Percentiles rank a stretch among this genome's conserved stretches.
Evolutionary conservation across 92 coral and sea anemone species (phyloP).

Genomic region (Pocillopora meandrina): DNA sequence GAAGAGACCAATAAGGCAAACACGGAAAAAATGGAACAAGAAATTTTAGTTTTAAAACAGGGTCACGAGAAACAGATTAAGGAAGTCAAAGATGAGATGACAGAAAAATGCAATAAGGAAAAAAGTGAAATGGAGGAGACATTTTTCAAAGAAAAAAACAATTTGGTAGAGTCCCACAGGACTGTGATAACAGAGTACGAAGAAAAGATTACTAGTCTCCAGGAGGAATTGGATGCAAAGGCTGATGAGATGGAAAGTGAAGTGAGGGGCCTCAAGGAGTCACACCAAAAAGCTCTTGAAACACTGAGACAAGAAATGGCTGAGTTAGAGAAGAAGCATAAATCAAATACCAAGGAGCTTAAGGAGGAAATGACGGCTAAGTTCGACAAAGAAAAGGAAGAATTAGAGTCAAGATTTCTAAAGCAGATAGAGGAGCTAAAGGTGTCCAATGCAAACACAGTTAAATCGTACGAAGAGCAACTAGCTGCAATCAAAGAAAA

Average conservation of each 20-base stretch:
- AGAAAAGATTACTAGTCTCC: conserved; percentile 26
- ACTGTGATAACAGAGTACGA: conserved; percentile 43
- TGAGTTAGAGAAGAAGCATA: conserved; percentile 22
- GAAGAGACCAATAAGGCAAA: conserved; percentile 51
- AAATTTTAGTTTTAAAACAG: conserved; percentile 45
- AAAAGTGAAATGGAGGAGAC: conserved; percentile 53
- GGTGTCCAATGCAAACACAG: conserved; percentile 3
- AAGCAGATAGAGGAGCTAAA: conserved; percentile 29
- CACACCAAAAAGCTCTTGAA: conserved; percentile 25
- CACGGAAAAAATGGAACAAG: conserved; percentile 50
- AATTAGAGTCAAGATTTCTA: conserved; percentile 20
- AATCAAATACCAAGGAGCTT: conserved; percentile 21
- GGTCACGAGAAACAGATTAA: conserved; percentile 55
- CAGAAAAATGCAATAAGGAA: conserved; percentile 54
- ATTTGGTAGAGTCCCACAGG: conserved; percentile 32
- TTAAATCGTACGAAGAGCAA: conserved; percentile 24
- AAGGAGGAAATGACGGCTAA: conserved; percentile 26
- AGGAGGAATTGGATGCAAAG: conserved; percentile 31
- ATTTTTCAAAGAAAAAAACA: conserved; percentile 24
- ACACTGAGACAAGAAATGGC: conserved; percentile 23
- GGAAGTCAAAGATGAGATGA: conserved; percentile 50
- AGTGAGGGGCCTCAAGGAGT: conserved; percentile 19
- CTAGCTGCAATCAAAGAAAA: conserved; percentile 20
- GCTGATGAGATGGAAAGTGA: conserved; percentile 25
- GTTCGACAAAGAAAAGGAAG: conserved; percentile 9